Conservation (phyloP, 2,888 invertebrate species). For the Chymomyza procnemis region DNA sequence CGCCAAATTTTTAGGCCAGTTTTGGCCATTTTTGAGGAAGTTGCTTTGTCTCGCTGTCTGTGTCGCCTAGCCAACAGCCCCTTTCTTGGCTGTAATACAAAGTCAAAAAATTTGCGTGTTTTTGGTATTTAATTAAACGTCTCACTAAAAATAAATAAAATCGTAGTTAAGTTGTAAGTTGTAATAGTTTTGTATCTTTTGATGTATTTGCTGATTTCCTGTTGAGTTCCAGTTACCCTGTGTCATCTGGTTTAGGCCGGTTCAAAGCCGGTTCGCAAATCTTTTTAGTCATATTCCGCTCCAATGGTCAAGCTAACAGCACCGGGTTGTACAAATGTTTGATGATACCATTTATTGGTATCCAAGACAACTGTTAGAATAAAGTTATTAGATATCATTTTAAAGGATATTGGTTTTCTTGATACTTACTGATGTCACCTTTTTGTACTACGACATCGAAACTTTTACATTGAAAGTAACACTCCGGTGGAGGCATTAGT, state of each 20-base stretch:
- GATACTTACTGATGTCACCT: slow-evolving; percentile 92
- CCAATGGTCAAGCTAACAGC: slow-evolving; percentile 97
- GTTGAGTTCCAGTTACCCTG: slow-evolving; percentile 44
- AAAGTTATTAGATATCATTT: background rate
- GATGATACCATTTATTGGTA: slow-evolving; percentile 97
- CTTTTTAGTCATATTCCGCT: slow-evolving; percentile 91
- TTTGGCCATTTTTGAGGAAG: slow-evolving; percentile 44
- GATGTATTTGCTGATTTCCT: slow-evolving; percentile 14
- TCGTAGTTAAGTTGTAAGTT: slow-evolving; percentile 48
- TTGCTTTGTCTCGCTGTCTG: slow-evolving; percentile 19
- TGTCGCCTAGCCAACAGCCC: slow-evolving; percentile 15
- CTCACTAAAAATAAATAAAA: slow-evolving; percentile 41
- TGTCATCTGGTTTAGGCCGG: slow-evolving; percentile 27
- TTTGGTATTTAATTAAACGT: slow-evolving; percentile 52
- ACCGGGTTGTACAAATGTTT: slow-evolving; percentile 90
- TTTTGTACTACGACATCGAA: slow-evolving; percentile 84
- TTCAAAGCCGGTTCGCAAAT: slow-evolving; percentile 20
- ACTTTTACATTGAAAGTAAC: slow-evolving; percentile 85
- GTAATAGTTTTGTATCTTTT: slow-evolving; percentile 29
- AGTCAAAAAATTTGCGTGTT: slow-evolving; percentile 55
- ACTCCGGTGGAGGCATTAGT: slow-evolving; percentile 95
- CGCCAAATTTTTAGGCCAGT: slow-evolving; percentile 29
- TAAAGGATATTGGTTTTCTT: accelerated
- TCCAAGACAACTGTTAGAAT: slow-evolving; percentile 89
- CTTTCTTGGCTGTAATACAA: slow-evolving; percentile 35